These are phyloP conservation scores for Nycticebus coucang DNA, from an alignment of 2,113 vertebrate genomes.

Conservation along the genomic window DNA sequence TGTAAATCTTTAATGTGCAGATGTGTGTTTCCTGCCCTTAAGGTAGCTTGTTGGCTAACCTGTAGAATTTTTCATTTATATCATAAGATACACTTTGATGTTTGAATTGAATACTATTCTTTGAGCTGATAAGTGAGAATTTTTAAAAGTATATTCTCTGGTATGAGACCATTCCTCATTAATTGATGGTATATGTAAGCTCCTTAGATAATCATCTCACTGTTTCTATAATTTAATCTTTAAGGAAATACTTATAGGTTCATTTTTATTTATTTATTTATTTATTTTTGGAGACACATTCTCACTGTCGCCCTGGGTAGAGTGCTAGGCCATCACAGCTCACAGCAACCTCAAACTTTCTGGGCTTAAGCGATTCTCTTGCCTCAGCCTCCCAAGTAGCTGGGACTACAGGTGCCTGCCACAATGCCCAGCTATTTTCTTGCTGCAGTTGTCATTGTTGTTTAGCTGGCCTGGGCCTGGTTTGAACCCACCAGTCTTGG, in stretches of 20 bases:
- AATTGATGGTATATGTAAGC: neutral
- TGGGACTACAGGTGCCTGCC: too few species aligned
- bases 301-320: too few species aligned
- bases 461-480: too few species aligned
- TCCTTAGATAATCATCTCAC: neutral
- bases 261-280: neutral
- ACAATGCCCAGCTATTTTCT: too few species aligned
- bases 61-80: neutral
- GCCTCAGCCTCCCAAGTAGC: too few species aligned
- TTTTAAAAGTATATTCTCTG: neutral
- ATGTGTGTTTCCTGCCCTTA: slow-evolving; percentile 46
- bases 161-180: neutral
- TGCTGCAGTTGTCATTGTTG: too few species aligned
- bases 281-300: too few species aligned
- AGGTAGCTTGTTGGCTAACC: slow-evolving; percentile 6
- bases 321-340: too few species aligned
- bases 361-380: too few species aligned
- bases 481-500: too few species aligned
- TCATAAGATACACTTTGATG: slow-evolving; percentile 38
- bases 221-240: slow-evolving; percentile 52
- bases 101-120: neutral
- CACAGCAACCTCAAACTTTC: too few species aligned
- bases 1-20: slow-evolving; percentile 69
- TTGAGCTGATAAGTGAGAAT: slow-evolving; percentile 35
- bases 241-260: neutral